Conservation (phyloP, 1,140 invertebrate genomes). For the Drosophila burlai region DNA sequence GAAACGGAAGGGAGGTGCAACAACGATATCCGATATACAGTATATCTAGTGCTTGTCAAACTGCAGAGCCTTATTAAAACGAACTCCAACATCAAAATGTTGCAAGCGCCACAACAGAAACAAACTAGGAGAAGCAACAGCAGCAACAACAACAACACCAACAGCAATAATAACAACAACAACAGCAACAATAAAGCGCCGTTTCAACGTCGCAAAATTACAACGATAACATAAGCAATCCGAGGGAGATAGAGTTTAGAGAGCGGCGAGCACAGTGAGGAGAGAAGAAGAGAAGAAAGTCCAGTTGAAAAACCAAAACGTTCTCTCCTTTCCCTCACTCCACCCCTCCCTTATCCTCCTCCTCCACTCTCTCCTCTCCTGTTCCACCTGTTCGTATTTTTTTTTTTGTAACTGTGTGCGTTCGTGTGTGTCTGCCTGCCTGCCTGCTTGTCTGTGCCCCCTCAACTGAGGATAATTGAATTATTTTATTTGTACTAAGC, state of each 20-base stretch:
- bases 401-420: constrained; percentile 18
- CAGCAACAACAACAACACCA: constrained; percentile 31
- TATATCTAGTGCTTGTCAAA: constrained; percentile 46
- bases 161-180: constrained; percentile 6
- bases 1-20: constrained; percentile 14
- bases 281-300: constrained; percentile 17
- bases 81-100: constrained; percentile 31
- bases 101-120: constrained; percentile 22
- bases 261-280: constrained; percentile 19
- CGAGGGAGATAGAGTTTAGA: constrained; percentile 26
- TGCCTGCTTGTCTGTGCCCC: constrained; percentile 27
- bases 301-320: constrained; percentile 1
- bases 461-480: constrained; percentile 53
- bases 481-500: constrained; percentile 69
- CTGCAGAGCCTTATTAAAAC: constrained; percentile 38
- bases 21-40: neutral
- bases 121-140: constrained; percentile 44
- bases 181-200: constrained; percentile 43
- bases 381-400: neutral
- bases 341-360: constrained; percentile 1
- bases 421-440: constrained; percentile 21
- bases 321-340: constrained; percentile 2
- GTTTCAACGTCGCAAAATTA: constrained; percentile 58
- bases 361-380: neutral
- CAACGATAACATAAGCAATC: constrained; percentile 65